Evolutionary conservation across 1,140 invertebrate genomes (phyloP).

Genomic region (Zaprionus capensis): DNA sequence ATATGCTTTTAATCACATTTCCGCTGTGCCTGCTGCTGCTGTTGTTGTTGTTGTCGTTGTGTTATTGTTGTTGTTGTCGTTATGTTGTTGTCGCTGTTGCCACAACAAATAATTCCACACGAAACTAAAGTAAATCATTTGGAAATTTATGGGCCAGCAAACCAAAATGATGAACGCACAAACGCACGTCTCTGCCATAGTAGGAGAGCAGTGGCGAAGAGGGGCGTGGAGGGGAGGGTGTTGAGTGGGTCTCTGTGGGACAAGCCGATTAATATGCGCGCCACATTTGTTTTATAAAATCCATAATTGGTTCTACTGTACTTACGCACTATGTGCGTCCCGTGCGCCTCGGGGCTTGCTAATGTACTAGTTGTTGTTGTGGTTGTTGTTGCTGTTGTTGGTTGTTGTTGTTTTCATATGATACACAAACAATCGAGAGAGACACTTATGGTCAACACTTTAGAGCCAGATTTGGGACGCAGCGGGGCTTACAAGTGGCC

Average conservation of each 20-base stretch:
- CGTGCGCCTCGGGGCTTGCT: constrained; percentile 6
- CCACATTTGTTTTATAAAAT: constrained; percentile 84
- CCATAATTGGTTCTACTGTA: constrained; percentile 84
- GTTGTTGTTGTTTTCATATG: constrained; percentile 63
- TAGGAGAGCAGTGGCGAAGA: not conserved
- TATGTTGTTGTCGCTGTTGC: constrained; percentile 31
- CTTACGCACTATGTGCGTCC: constrained; percentile 71
- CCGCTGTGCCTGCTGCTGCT: constrained; percentile 49
- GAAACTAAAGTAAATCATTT: constrained; percentile 84
- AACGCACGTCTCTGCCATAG: constrained; percentile 42
- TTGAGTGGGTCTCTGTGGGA: constrained; percentile 20
- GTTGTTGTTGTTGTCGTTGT: constrained; percentile 8
- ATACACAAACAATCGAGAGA: constrained; percentile 81
- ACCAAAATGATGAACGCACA: constrained; percentile 62
- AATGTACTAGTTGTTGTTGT: constrained; percentile 4
- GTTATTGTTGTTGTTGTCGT: constrained; percentile 23
- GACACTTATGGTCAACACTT: constrained; percentile 83
- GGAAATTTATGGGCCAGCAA: constrained; percentile 79
- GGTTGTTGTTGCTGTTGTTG: constrained; percentile 43
- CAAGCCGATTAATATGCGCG: constrained; percentile 72
- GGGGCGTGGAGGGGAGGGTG: not conserved
- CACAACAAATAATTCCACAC: constrained; percentile 81
- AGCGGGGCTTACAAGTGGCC: constrained; percentile 60
- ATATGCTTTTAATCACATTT: constrained; percentile 83
- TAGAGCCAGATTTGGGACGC: constrained; percentile 80